Conservation (phyloP, 2,113 vertebrate genomes). For the Pituophis catenifer region DNA sequence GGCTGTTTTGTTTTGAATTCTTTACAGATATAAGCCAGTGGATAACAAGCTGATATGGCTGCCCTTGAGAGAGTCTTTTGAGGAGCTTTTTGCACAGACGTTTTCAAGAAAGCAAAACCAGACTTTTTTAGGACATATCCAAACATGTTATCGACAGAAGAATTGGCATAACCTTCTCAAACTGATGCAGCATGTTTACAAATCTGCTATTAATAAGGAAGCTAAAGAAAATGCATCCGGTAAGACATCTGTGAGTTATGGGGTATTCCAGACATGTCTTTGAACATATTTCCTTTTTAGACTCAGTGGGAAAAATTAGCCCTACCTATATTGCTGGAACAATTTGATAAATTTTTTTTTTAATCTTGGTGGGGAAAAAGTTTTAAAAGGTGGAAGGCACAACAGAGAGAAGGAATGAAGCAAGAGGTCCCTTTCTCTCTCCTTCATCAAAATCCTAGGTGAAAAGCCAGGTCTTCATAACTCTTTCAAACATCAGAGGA, state of each 20-base stretch:
- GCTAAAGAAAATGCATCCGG: conserved; percentile 79
- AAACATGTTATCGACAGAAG: conserved; percentile 92
- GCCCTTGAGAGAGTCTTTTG: conserved; percentile 90
- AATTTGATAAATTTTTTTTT: not conserved
- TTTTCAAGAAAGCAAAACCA: conserved; percentile 96
- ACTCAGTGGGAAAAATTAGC: not conserved
- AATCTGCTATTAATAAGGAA: conserved; percentile 84
- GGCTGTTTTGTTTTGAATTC: conserved; percentile 15
- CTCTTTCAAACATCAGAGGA: not conserved
- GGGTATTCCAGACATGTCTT: not conserved
- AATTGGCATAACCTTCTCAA: conserved; percentile 93
- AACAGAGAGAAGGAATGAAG: not conserved
- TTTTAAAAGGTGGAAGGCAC: not conserved
- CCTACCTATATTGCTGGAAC: not conserved
- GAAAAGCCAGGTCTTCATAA: not conserved
- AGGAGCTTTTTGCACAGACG: conserved; percentile 91
- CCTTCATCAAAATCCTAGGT: not conserved
- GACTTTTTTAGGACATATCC: conserved; percentile 92
- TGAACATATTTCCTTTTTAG: not conserved
- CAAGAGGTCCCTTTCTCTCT: not conserved
- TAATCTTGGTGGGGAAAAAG: not conserved
- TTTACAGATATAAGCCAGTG: conserved; percentile 89
- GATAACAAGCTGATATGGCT: conserved; percentile 90
- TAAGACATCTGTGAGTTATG: conserved; percentile 50
- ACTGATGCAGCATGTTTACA: conserved; percentile 95